Percentiles rank a stretch among this genome's conserved stretches.
phyloP scores from a whole-genome alignment of 2,113 vertebrate species.

The Origma solitaria region DNA sequence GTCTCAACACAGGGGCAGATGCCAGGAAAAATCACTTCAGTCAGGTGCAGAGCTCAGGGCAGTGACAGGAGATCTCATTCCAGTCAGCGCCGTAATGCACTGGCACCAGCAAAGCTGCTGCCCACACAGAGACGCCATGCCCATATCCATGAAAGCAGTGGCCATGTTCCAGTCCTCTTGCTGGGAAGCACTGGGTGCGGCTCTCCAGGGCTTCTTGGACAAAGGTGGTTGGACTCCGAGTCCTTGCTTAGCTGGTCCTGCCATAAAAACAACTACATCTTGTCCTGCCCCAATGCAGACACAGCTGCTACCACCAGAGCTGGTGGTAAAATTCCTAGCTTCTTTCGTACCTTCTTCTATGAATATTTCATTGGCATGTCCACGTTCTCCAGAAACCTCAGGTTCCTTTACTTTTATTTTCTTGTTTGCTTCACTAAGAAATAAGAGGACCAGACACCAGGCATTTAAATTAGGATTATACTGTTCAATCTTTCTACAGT shows the following conservation, averaged over 20 bases:
- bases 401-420: neutral
- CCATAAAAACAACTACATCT: neutral
- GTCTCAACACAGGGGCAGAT: neutral
- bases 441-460: neutral
- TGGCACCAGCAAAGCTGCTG: rapidly evolving
- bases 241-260: neutral
- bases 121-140: rapidly evolving
- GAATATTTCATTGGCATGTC: neutral
- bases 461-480: neutral
- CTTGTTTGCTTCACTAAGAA: neutral
- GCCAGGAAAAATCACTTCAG: neutral
- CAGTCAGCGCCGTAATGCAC: rapidly evolving
- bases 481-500: neutral
- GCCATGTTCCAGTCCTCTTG: neutral
- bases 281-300: neutral
- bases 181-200: neutral
- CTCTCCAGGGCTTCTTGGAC: neutral
- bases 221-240: neutral
- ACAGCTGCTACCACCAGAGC: neutral
- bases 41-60: neutral
- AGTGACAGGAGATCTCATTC: neutral
- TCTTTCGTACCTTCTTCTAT: neutral
- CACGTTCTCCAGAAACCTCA: neutral
- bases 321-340: neutral
- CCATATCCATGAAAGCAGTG: neutral